A percentile compares a stretch with the other conserved stretches of the same genome.
Evolutionary conservation across 1,140 invertebrate species (phyloP).

Genomic region (Reticulitermes speratus): DNA sequence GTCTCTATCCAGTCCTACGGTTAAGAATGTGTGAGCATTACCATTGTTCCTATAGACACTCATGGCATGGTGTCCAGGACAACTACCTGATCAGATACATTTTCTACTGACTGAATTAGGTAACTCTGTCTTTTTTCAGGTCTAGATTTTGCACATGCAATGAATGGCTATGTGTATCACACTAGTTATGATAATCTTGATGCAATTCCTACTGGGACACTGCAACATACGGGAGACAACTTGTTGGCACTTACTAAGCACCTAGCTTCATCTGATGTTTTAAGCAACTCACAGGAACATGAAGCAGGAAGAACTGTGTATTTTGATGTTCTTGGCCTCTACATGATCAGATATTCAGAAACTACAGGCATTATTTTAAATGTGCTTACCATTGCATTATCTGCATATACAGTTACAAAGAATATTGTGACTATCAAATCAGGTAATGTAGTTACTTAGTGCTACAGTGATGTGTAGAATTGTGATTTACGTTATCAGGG

Average conservation of each 20-base stretch:
- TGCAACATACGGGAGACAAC: constrained; percentile 82
- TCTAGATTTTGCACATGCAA: constrained; percentile 89
- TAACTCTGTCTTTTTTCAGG: constrained; percentile 53
- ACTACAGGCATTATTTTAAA: constrained; percentile 58
- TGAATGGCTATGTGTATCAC: constrained; percentile 92
- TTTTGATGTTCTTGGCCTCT: constrained; percentile 77
- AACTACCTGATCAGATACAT: too few relatives aligned
- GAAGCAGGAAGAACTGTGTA: constrained; percentile 68
- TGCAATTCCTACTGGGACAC: constrained; percentile 72
- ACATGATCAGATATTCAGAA: constrained; percentile 63
- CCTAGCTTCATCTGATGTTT: constrained; percentile 60
- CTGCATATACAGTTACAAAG: constrained; percentile 55
- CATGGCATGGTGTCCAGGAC: too few relatives aligned
- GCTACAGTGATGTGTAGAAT: too few relatives aligned
- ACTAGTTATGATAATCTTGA: constrained; percentile 80
- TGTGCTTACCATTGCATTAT: constrained; percentile 53
- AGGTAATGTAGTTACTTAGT: constrained; percentile 27
- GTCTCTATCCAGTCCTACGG: too few relatives aligned
- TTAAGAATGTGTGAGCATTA: too few relatives aligned
- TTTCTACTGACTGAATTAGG: too few relatives aligned
- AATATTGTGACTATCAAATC: constrained; percentile 43
- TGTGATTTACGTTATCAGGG: too few relatives aligned
- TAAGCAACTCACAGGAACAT: constrained; percentile 50
- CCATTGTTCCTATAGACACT: too few relatives aligned
- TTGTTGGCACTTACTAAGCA: constrained; percentile 65